Evolutionary conservation across 2,888 invertebrate species (phyloP).

Genomic region (Rutpela maculata): DNA sequence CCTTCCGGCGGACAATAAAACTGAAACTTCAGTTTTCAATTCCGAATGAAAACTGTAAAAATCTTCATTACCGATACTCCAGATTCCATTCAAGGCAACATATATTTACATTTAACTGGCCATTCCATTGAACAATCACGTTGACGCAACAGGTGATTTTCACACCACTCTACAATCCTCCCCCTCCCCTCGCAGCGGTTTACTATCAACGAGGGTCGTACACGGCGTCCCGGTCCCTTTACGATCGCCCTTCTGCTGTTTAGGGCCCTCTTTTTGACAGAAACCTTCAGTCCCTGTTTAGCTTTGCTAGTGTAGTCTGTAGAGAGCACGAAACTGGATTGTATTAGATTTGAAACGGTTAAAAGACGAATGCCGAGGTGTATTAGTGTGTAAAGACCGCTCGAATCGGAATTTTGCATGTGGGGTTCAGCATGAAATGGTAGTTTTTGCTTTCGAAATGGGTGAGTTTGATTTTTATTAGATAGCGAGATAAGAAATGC

Average conservation of each 20-base stretch:
- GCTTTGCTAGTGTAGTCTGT: slow-evolving; percentile 44
- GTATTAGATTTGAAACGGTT: slow-evolving; percentile 9
- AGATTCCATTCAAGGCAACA: slow-evolving; percentile 20
- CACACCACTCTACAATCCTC: slow-evolving; percentile 38
- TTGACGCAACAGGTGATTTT: slow-evolving; percentile 50
- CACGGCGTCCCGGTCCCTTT: slow-evolving; percentile 41
- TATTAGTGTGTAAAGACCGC: background rate
- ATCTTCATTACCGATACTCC: background rate
- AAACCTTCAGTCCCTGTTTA: slow-evolving; percentile 44
- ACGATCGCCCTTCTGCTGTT: slow-evolving; percentile 40
- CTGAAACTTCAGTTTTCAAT: background rate
- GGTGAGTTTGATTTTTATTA: slow-evolving; percentile 26
- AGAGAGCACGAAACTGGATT: slow-evolving; percentile 27
- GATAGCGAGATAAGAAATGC: slow-evolving; percentile 1
- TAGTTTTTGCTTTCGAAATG: slow-evolving; percentile 16
- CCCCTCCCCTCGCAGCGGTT: slow-evolving; percentile 42
- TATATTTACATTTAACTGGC: slow-evolving; percentile 31
- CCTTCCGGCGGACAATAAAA: background rate
- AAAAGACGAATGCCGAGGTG: background rate
- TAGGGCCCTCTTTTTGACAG: slow-evolving; percentile 49
- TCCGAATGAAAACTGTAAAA: slow-evolving; percentile 2
- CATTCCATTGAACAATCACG: slow-evolving; percentile 40
- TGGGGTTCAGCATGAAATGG: slow-evolving; percentile 15
- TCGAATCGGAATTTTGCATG: background rate
- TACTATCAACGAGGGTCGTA: slow-evolving; percentile 48